Conservation (phyloP, 1,140 invertebrate species). For the Ceratina calcarata region DNA sequence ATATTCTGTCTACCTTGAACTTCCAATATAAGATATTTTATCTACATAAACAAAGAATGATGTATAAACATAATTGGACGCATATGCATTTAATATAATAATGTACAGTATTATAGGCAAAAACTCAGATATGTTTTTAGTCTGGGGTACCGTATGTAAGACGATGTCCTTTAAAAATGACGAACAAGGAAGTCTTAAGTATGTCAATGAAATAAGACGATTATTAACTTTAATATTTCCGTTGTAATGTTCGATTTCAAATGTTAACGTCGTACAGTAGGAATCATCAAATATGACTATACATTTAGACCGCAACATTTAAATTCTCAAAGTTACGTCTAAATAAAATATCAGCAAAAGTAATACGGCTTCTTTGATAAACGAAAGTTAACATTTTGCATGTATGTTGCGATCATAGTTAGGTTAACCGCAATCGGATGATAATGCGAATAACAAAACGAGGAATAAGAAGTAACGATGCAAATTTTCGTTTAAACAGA, state of each 20-base stretch:
- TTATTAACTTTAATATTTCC: slow-evolving; percentile 5
- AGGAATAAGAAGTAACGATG: not conserved
- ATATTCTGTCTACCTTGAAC: slow-evolving; percentile 78
- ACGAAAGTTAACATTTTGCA: slow-evolving; percentile 11
- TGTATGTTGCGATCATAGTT: slow-evolving; percentile 29
- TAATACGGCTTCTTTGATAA: not conserved
- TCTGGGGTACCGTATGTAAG: not conserved
- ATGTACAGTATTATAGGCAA: not conserved
- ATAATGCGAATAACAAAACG: slow-evolving; percentile 1
- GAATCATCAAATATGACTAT: not conserved
- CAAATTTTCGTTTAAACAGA: not conserved
- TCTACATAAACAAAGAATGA: slow-evolving; percentile 29
- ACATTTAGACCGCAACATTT: not conserved
- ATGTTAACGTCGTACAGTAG: not conserved
- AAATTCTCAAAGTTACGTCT: not conserved
- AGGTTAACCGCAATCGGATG: slow-evolving; percentile 52
- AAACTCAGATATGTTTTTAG: too few species aligned
- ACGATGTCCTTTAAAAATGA: not conserved
- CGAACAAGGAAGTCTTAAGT: not conserved
- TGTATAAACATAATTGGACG: not conserved
- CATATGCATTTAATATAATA: not conserved
- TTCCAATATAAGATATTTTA: slow-evolving; percentile 39
- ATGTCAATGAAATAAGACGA: slow-evolving; percentile 4
- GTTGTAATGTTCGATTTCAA: not conserved
- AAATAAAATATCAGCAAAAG: slow-evolving; percentile 5